These are phyloP conservation scores for Phaetusa simplex DNA, from an alignment of 2,113 vertebrate genomes.

Conservation along the genomic window DNA sequence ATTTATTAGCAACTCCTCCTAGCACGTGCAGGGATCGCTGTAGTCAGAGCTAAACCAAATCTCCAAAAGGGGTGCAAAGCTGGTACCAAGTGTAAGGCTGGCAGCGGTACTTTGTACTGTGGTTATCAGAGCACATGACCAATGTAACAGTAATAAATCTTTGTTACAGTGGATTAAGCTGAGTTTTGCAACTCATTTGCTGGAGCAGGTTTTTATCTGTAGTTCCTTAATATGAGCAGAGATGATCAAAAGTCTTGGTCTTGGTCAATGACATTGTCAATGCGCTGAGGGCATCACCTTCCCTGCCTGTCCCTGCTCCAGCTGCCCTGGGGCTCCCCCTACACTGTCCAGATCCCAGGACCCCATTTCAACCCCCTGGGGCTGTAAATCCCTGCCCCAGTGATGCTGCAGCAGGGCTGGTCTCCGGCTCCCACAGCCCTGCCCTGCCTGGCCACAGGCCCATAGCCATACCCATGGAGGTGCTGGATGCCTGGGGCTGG, in stretches of 20 bases:
- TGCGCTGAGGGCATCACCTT: background rate
- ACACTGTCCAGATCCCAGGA: background rate
- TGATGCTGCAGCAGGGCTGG: background rate
- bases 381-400: background rate
- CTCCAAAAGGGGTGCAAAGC: background rate
- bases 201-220: background rate
- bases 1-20: background rate
- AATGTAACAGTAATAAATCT: background rate
- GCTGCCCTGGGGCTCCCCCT: fast-evolving
- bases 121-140: background rate
- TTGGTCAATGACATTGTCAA: background rate
- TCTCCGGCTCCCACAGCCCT: background rate
- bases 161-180: background rate
- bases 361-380: background rate
- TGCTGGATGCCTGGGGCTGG: background rate
- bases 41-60: background rate
- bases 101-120: background rate
- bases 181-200: background rate
- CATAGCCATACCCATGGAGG: background rate
- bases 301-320: background rate
- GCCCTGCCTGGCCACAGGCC: background rate
- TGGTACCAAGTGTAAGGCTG: background rate
- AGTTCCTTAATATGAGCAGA: background rate
- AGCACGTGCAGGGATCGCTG: background rate
- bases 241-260: background rate